Percentiles rank a stretch among this genome's conserved stretches.
These are phyloP conservation scores for Pachycephala philippinensis DNA, from an alignment of 2,113 vertebrate species.

Conservation along the genomic window DNA sequence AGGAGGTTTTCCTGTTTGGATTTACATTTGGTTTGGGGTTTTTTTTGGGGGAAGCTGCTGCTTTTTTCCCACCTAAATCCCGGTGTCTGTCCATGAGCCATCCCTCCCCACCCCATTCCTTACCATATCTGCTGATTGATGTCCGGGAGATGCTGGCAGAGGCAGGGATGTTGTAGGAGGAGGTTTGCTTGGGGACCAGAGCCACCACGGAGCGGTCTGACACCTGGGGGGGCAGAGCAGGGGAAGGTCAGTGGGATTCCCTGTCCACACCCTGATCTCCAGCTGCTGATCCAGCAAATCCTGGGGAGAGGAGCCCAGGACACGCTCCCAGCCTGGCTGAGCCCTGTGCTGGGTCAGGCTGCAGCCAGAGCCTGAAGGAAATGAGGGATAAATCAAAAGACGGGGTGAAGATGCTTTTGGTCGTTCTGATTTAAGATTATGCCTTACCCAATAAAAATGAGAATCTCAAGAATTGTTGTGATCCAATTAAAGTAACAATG, in stretches of 20 bases:
- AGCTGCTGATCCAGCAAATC: neutral
- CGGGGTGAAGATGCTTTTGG: constrained; percentile 61
- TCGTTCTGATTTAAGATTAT: constrained; percentile 71
- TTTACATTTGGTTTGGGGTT: accelerated
- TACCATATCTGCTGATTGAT: constrained; percentile 96
- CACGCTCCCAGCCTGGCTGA: neutral
- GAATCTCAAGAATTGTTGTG: constrained; percentile 70
- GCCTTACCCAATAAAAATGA: constrained; percentile 65
- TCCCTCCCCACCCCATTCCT: neutral
- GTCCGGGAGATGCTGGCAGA: constrained; percentile 95
- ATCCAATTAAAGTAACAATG: constrained; percentile 80
- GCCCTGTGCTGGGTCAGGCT: neutral
- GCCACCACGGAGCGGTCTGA: constrained; percentile 95
- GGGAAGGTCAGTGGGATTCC: neutral
- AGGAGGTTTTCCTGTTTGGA: neutral
- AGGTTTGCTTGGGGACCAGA: constrained; percentile 96
- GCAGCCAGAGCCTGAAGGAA: neutral
- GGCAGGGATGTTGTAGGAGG: constrained; percentile 96
- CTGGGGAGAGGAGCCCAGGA: neutral
- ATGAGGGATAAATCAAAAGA: constrained; percentile 47
- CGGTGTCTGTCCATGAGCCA: accelerated
- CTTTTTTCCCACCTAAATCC: neutral
- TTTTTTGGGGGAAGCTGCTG: neutral
- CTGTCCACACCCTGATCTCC: accelerated
- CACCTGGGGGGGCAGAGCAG: constrained; percentile 74